Percentiles rank a stretch among this genome's conserved stretches.
Evolutionary conservation across 2,797 vertebrate species (phyloP).

Genomic region (Threskiornis aethiopicus): DNA sequence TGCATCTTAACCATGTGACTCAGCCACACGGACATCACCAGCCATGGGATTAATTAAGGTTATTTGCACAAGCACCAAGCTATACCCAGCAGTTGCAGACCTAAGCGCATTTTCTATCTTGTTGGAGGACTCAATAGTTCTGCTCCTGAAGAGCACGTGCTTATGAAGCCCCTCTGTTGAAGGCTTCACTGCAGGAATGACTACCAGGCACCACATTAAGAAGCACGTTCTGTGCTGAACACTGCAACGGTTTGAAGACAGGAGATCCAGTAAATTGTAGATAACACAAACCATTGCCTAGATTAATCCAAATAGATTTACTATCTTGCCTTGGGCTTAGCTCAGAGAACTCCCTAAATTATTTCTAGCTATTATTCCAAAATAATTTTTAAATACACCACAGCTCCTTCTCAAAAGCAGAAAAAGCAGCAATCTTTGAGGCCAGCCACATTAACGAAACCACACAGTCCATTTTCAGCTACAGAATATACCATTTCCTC

Average conservation of each 20-base stretch:
- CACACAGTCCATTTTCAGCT: neutral
- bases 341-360: neutral
- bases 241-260: neutral
- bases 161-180: neutral
- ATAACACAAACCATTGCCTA: neutral
- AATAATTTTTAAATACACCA: neutral
- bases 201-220: neutral
- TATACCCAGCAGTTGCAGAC: neutral
- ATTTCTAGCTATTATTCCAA: neutral
- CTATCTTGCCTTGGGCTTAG: neutral
- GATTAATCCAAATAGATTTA: neutral
- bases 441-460: neutral
- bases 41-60: neutral
- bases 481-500: neutral
- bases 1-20: rapidly evolving
- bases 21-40: neutral
- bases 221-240: neutral
- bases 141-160: rapidly evolving
- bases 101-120: neutral
- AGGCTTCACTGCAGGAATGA: neutral
- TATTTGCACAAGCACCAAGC: neutral
- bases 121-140: neutral
- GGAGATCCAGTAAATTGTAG: neutral
- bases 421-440: neutral
- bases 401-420: neutral